These are phyloP conservation scores for Mamestra configurata DNA, from an alignment of 1,140 invertebrate genomes.

Conservation along the genomic window DNA sequence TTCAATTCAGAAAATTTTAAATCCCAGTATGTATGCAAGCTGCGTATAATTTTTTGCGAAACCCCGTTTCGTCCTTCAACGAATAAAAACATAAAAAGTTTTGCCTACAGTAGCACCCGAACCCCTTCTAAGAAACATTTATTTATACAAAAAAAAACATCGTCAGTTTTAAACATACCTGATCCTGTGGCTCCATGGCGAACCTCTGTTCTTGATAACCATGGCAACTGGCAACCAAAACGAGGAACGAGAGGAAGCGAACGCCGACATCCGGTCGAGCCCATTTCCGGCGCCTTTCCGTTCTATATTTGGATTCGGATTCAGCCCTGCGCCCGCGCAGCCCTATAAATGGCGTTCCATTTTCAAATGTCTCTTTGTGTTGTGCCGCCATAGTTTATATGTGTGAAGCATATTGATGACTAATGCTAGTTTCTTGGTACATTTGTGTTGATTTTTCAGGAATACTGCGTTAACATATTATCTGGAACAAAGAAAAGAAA, in stretches of 20 bases:
- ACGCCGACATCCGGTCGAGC: conserved; percentile 69
- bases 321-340: conserved; percentile 69
- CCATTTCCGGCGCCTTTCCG: conserved; percentile 67
- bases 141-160: neutral
- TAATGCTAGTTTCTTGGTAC: conserved; percentile 59
- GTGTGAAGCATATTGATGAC: conserved; percentile 70
- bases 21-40: neutral
- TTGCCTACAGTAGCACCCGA: neutral
- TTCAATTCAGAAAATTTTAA: too few relatives aligned
- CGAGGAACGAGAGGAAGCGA: conserved; percentile 64
- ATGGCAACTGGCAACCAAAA: conserved; percentile 72
- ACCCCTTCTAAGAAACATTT: neutral
- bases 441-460: conserved; percentile 58
- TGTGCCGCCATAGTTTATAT: conserved; percentile 73
- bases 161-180: conserved; percentile 64
- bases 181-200: conserved; percentile 83
- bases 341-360: conserved; percentile 63
- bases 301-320: conserved; percentile 75
- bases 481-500: conserved; percentile 69
- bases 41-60: neutral
- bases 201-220: conserved; percentile 82
- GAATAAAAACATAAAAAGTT: neutral
- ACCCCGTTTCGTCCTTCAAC: neutral
- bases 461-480: conserved; percentile 55
- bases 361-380: conserved; percentile 63